Conservation (phyloP, 2,797 vertebrate genomes). For the Enteromius treurensis region DNA sequence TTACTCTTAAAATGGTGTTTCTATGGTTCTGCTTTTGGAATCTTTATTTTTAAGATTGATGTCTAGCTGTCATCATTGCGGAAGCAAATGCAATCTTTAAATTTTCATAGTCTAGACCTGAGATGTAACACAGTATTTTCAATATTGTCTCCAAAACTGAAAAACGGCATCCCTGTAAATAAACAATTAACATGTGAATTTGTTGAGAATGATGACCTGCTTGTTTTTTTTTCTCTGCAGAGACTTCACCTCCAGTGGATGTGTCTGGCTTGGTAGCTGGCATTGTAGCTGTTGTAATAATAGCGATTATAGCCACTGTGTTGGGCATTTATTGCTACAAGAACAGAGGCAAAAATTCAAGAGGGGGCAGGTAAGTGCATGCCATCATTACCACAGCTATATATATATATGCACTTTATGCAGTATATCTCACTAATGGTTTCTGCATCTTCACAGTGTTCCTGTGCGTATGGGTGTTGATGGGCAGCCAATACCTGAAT, state of each 20-base stretch:
- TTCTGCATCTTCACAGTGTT: conserved; percentile 59
- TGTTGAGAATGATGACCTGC: neutral
- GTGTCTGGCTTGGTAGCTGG: conserved; percentile 75
- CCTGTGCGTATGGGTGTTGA: conserved; percentile 73
- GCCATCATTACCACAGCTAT: conserved; percentile 39
- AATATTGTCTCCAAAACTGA: neutral
- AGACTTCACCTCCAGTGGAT: conserved; percentile 58
- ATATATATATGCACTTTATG: conserved; percentile 20
- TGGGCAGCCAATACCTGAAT: conserved; percentile 62
- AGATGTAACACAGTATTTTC: neutral
- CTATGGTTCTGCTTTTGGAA: neutral
- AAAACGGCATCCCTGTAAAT: neutral
- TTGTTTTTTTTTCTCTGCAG: conserved; percentile 59
- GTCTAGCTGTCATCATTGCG: neutral
- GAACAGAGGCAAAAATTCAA: conserved; percentile 62
- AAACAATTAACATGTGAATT: conserved; percentile 1
- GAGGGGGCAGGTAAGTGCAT: conserved; percentile 59
- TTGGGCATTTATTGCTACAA: conserved; percentile 78
- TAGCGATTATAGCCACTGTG: conserved; percentile 66
- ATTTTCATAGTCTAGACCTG: neutral
- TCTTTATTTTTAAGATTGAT: neutral
- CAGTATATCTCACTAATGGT: conserved; percentile 6
- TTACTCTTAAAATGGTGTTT: neutral
- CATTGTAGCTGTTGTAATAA: conserved; percentile 66
- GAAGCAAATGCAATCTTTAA: neutral